Evolutionary conservation across 2,888 invertebrate genomes (phyloP).

Genomic region (Ornithoptera alexandrae): DNA sequence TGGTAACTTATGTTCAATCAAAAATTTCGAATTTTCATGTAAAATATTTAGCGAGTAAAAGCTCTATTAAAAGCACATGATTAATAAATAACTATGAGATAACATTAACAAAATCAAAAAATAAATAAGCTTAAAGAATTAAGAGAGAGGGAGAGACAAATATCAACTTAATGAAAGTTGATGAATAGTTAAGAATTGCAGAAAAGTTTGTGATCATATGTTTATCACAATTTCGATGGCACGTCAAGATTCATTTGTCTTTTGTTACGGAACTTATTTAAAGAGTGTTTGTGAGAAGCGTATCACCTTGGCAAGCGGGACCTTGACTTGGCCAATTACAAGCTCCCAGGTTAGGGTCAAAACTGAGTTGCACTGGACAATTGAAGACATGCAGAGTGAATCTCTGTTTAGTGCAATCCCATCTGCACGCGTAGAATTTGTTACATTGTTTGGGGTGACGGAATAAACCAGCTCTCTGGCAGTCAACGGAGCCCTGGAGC

Average conservation of each 20-base stretch:
- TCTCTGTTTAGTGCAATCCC: slow-evolving; percentile 87
- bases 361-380: slow-evolving; percentile 88
- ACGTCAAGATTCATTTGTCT: slow-evolving; percentile 56
- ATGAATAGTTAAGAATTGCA: slow-evolving; percentile 41
- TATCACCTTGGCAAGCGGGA: slow-evolving; percentile 87
- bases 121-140: slow-evolving; percentile 68
- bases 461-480: slow-evolving; percentile 81
- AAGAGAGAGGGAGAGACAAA: slow-evolving; percentile 45
- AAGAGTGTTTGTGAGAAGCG: slow-evolving; percentile 79
- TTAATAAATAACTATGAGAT: slow-evolving; percentile 74
- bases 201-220: slow-evolving; percentile 58
- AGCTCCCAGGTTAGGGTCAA: slow-evolving; percentile 86
- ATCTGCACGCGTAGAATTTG: slow-evolving; percentile 90
- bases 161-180: slow-evolving; percentile 45
- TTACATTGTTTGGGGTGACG: slow-evolving; percentile 89
- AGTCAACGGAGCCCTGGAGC: slow-evolving; percentile 81
- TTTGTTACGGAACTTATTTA: slow-evolving; percentile 47
- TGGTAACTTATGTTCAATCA: slow-evolving; percentile 66
- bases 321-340: slow-evolving; percentile 92
- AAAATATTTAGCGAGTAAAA: slow-evolving; percentile 55
- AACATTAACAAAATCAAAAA: slow-evolving; percentile 73
- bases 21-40: slow-evolving; percentile 47
- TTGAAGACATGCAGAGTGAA: slow-evolving; percentile 88
- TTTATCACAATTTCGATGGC: slow-evolving; percentile 74
- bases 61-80: slow-evolving; percentile 59